Evolutionary conservation across 2,888 invertebrate species (phyloP).

Genomic region (Pterostichus madidus): DNA sequence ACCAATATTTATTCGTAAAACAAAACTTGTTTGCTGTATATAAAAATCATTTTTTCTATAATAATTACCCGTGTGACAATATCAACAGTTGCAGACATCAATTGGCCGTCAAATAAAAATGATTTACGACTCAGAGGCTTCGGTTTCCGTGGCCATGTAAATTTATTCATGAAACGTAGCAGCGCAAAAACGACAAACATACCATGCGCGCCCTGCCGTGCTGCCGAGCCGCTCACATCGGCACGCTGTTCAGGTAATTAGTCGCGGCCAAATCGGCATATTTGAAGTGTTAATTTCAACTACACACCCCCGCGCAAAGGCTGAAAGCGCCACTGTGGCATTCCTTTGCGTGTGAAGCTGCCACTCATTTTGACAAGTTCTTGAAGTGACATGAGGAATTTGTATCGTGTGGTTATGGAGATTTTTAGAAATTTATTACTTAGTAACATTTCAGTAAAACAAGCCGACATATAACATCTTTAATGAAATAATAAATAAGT

Average conservation of each 20-base stretch:
- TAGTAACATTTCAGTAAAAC: neutral
- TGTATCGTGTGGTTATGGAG: slow-evolving; percentile 3
- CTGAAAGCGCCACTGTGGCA: neutral
- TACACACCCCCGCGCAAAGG: neutral
- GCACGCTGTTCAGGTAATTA: slow-evolving; percentile 45
- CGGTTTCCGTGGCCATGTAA: slow-evolving; percentile 38
- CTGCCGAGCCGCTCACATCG: neutral
- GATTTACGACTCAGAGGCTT: slow-evolving; percentile 30
- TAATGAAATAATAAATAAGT: no score
- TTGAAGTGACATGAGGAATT: slow-evolving; percentile 30
- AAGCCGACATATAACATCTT: neutral
- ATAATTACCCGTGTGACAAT: slow-evolving; percentile 37
- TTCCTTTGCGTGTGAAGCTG: slow-evolving; percentile 35
- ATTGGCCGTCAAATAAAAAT: slow-evolving; percentile 50
- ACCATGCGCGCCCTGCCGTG: slow-evolving; percentile 6
- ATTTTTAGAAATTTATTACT: slow-evolving; percentile 11
- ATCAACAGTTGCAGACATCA: slow-evolving; percentile 53
- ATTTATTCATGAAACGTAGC: slow-evolving; percentile 50
- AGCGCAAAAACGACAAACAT: slow-evolving; percentile 38
- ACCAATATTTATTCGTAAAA: slow-evolving; percentile 27
- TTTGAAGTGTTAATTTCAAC: slow-evolving; percentile 57
- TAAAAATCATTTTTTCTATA: slow-evolving; percentile 15
- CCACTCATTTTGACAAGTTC: slow-evolving; percentile 39
- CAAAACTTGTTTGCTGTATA: slow-evolving; percentile 2
- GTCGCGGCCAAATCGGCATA: slow-evolving; percentile 48